Evolutionary conservation across 2,113 vertebrate genomes (phyloP).

Genomic region (Casuarius casuarius): DNA sequence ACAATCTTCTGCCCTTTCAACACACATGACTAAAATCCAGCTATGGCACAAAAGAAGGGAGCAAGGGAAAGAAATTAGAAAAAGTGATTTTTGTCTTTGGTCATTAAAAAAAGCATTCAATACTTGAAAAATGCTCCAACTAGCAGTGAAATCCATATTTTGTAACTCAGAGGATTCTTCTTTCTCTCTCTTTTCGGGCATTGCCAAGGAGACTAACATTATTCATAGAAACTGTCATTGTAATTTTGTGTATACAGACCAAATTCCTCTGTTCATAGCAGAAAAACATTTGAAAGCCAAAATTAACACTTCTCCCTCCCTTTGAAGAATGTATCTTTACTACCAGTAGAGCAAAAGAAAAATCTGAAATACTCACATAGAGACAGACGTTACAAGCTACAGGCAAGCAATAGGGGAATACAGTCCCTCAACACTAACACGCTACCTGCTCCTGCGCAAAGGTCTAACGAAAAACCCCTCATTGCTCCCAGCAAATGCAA

Average conservation of each 20-base stretch:
- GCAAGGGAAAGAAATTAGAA: too few species aligned
- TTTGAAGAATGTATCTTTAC: not conserved
- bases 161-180: not conserved
- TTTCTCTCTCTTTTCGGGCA: not conserved
- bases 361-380: not conserved
- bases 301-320: not conserved
- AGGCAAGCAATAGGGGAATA: not conserved
- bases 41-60: not conserved
- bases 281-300: not conserved
- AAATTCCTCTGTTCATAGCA: not conserved
- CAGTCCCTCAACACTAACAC: not conserved
- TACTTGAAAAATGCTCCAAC: not conserved
- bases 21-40: not conserved
- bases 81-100: not conserved
- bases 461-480: not conserved
- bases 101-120: too few species aligned
- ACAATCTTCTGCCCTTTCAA: too few species aligned
- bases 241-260: not conserved
- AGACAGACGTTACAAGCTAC: not conserved
- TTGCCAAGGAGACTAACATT: not conserved
- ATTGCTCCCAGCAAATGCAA: too few species aligned
- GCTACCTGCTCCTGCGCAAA: not conserved
- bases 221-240: not conserved
- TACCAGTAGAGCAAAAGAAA: not conserved
- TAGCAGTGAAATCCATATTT: not conserved